These are phyloP conservation scores for Gracilinanus agilis DNA, from an alignment of 2,113 vertebrate species.

Conservation along the genomic window DNA sequence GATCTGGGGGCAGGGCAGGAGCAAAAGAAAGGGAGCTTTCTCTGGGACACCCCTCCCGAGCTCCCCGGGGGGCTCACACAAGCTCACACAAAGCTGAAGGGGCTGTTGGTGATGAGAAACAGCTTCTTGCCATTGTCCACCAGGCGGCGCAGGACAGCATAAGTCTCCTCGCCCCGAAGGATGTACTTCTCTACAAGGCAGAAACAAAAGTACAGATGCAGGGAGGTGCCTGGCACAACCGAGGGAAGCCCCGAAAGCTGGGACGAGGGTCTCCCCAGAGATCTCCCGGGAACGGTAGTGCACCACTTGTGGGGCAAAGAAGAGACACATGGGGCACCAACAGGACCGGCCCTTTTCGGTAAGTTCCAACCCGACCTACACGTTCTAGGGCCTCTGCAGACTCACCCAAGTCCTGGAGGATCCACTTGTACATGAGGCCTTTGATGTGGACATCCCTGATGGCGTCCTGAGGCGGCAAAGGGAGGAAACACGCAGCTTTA, in stretches of 20 bases:
- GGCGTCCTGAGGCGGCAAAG: slow-evolving; percentile 84
- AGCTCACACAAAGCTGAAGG: slow-evolving; percentile 92
- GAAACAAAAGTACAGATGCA: background rate
- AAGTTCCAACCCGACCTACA: background rate
- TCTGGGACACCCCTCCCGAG: background rate
- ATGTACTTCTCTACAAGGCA: slow-evolving; percentile 87
- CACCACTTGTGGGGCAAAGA: background rate
- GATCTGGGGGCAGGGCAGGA: background rate
- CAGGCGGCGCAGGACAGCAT: slow-evolving; percentile 88
- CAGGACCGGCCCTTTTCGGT: background rate
- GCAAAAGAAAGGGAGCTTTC: background rate
- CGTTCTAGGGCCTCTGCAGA: background rate
- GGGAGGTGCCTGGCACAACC: background rate
- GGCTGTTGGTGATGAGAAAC: slow-evolving; percentile 93
- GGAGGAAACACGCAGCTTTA: slow-evolving; percentile 1
- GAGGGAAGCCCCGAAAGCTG: background rate
- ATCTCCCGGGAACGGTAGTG: background rate
- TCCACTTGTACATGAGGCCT: slow-evolving; percentile 93
- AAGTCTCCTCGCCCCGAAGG: slow-evolving; percentile 87
- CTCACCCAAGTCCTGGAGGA: slow-evolving; percentile 90
- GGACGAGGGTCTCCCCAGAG: background rate
- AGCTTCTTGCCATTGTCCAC: slow-evolving; percentile 88
- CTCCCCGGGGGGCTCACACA: background rate
- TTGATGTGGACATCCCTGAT: slow-evolving; percentile 91
- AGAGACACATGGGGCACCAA: background rate